phyloP scores from a whole-genome alignment of 2,888 invertebrate species.

The Thymelicus acteon region DNA sequence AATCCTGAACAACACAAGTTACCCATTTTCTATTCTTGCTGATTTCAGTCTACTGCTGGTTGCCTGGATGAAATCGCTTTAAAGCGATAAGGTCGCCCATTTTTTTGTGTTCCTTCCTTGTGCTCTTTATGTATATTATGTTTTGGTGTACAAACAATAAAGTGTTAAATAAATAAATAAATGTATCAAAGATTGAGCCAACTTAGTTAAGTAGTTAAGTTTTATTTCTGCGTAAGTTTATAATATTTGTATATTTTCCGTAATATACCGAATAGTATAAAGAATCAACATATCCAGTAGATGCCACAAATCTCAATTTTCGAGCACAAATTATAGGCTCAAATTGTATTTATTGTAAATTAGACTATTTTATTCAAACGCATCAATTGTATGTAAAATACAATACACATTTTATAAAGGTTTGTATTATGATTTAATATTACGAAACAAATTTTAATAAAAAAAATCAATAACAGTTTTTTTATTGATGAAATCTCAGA shows the following conservation, averaged over 20 bases:
- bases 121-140: too few species aligned
- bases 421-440: neutral
- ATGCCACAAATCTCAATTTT: slow-evolving; percentile 57
- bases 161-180: too few species aligned
- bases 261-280: slow-evolving; percentile 58
- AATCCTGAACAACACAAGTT: neutral
- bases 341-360: slow-evolving; percentile 64
- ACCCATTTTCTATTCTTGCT: too few species aligned
- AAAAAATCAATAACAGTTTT: neutral
- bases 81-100: too few species aligned
- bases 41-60: too few species aligned
- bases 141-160: too few species aligned
- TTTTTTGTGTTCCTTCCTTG: too few species aligned
- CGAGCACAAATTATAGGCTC: slow-evolving; percentile 77
- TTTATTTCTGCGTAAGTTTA: slow-evolving; percentile 11
- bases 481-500: too few species aligned
- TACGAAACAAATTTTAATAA: too few species aligned
- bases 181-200: slow-evolving; percentile 19
- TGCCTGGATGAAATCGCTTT: too few species aligned
- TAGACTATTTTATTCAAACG: slow-evolving; percentile 64
- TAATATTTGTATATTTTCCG: slow-evolving; percentile 4
- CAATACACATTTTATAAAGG: neutral
- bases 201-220: neutral
- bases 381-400: neutral
- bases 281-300: slow-evolving; percentile 79